phyloP scores from a whole-genome alignment of 1,140 invertebrate species.

The Atta cephalotes region DNA sequence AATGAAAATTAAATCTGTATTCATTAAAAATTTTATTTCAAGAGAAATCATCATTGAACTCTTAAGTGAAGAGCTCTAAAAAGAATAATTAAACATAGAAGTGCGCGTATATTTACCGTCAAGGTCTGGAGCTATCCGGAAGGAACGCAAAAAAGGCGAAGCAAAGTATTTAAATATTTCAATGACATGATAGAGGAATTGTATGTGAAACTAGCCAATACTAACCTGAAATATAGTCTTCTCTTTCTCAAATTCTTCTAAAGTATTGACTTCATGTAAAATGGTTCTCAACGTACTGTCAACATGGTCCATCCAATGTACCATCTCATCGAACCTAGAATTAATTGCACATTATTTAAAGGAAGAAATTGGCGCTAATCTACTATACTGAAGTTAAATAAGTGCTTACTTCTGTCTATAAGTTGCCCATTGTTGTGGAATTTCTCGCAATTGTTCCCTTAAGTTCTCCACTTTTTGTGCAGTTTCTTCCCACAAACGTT shows the following conservation, averaged over 20 bases:
- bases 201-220: conserved; percentile 19
- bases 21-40: not conserved
- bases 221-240: conserved; percentile 95
- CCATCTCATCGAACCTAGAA: conserved; percentile 92
- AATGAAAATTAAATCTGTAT: not conserved
- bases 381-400: not conserved
- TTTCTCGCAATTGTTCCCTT: conserved; percentile 92
- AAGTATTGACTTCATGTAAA: conserved; percentile 92
- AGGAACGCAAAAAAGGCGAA: conserved; percentile 47
- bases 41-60: not conserved
- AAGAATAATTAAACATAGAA: not conserved
- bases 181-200: not conserved
- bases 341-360: conserved; percentile 14
- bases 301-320: conserved; percentile 96
- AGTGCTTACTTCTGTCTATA: conserved; percentile 91
- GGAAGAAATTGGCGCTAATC: too few species aligned
- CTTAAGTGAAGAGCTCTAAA: not conserved
- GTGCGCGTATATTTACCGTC: conserved; percentile 77
- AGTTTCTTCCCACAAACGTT: conserved; percentile 91
- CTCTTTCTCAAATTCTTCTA: conserved; percentile 95
- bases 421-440: conserved; percentile 95
- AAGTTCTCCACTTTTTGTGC: conserved; percentile 91
- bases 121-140: conserved; percentile 78
- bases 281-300: conserved; percentile 94
- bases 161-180: conserved; percentile 31